These are phyloP conservation scores for Halichondria panicea DNA, from an alignment of 37 sponge, comb jelly and placozoan species.

Conservation along the genomic window DNA sequence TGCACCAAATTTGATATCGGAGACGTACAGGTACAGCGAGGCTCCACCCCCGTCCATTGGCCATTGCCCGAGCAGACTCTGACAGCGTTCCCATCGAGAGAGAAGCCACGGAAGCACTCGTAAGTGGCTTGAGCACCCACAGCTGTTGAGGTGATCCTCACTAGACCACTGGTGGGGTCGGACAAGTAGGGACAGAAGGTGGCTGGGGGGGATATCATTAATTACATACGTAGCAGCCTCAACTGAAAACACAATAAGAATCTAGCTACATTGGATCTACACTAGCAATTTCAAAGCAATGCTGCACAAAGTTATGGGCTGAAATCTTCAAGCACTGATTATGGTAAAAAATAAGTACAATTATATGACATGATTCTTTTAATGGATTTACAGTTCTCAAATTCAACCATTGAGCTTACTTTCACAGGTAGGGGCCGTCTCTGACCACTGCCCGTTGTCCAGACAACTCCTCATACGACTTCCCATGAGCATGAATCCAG, in stretches of 20 bases:
- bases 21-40: too few species aligned
- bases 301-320: background rate
- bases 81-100: background rate
- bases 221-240: too few species aligned
- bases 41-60: slow-evolving; percentile 25
- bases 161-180: slow-evolving; percentile 36
- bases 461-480: slow-evolving; percentile 9
- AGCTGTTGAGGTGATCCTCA: background rate
- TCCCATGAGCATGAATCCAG: slow-evolving; percentile 45
- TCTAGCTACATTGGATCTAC: too few species aligned
- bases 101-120: slow-evolving; percentile 43
- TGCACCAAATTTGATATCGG: too few species aligned
- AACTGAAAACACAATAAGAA: too few species aligned
- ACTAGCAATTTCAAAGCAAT: too few species aligned
- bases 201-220: too few species aligned
- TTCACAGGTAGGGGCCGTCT: slow-evolving; percentile 24
- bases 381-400: too few species aligned
- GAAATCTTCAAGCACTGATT: background rate
- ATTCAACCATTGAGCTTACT: too few species aligned
- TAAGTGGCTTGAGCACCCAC: slow-evolving; percentile 32
- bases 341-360: background rate
- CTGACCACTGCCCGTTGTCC: slow-evolving; percentile 37
- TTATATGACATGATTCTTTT: too few species aligned
- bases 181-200: slow-evolving; percentile 24
- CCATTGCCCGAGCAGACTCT: slow-evolving; percentile 46